Conservation (phyloP, 2,888 invertebrate genomes). For the Euzetes globulus region DNA sequence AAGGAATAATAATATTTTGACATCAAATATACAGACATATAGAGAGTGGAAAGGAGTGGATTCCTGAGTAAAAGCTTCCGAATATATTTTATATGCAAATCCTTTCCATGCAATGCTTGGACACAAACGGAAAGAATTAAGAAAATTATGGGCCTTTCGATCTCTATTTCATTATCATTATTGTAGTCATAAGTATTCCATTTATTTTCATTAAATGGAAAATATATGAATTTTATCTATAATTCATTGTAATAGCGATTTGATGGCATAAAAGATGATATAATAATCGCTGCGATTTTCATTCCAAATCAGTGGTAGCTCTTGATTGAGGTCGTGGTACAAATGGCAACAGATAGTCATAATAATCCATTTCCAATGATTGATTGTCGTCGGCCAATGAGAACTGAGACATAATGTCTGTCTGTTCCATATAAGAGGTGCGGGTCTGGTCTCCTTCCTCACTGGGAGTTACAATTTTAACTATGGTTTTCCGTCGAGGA, state of each 20-base stretch:
- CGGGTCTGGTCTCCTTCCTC: slow-evolving; percentile 15
- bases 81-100: neutral
- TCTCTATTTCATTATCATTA: neutral
- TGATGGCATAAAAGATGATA: too few species aligned
- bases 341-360: slow-evolving; percentile 29
- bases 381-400: slow-evolving; percentile 31
- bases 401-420: slow-evolving; percentile 16
- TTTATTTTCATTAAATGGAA: too few species aligned
- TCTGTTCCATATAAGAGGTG: slow-evolving; percentile 8
- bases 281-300: neutral
- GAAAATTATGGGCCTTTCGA: neutral
- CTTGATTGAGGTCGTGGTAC: neutral
- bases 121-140: neutral
- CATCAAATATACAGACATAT: neutral
- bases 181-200: neutral
- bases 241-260: too few species aligned
- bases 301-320: neutral
- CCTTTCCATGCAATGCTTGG: neutral
- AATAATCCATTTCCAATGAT: slow-evolving; percentile 36
- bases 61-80: neutral
- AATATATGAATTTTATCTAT: too few species aligned
- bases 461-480: slow-evolving; percentile 20
- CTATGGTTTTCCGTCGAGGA: neutral
- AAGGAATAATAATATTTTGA: neutral
- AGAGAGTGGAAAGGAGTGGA: neutral